These are phyloP conservation scores for Solenopsis fugax DNA, from an alignment of 1,140 invertebrate species.

Conservation along the genomic window DNA sequence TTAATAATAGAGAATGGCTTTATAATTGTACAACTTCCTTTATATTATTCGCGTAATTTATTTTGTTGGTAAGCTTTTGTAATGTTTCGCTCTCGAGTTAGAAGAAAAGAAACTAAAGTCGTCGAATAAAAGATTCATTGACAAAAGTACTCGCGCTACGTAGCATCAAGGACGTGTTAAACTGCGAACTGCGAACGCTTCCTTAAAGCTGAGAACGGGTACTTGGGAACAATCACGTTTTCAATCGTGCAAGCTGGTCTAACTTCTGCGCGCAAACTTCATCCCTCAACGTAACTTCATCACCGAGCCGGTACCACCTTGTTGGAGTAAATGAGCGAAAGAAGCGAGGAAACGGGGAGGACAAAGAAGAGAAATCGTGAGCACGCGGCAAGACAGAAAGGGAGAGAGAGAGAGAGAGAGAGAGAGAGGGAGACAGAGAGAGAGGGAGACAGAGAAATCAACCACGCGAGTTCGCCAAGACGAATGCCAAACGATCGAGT, in stretches of 20 bases:
- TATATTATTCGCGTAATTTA: background rate
- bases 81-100: background rate
- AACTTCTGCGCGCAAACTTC: conserved; percentile 41
- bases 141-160: background rate
- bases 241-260: conserved; percentile 25
- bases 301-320: conserved; percentile 16
- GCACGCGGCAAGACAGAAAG: background rate
- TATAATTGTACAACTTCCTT: background rate
- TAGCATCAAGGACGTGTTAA: conserved; percentile 8
- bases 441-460: conserved; percentile 24
- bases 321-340: conserved; percentile 44
- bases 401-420: background rate
- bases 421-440: background rate
- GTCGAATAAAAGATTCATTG: background rate
- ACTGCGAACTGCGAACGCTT: conserved; percentile 17
- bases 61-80: background rate
- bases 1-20: background rate
- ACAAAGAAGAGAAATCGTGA: background rate
- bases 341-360: background rate
- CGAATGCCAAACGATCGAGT: conserved; percentile 64
- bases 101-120: background rate
- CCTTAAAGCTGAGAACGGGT: background rate
- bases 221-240: conserved; percentile 49
- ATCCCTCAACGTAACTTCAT: conserved; percentile 65
- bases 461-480: conserved; percentile 55